Evolutionary conservation across 2,888 invertebrate genomes (phyloP).

Genomic region (Epinotia nisella): DNA sequence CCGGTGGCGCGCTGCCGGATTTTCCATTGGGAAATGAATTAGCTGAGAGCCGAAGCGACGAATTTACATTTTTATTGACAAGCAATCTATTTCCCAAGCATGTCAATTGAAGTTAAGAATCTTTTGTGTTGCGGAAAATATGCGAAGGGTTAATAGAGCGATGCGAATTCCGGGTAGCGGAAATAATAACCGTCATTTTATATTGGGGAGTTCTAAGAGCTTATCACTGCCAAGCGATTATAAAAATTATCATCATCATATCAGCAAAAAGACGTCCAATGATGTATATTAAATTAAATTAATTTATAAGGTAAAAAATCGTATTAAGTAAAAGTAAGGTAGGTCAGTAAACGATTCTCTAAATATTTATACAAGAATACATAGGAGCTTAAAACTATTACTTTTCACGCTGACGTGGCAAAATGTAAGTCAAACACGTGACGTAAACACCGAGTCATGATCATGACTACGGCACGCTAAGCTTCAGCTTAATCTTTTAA

Average conservation of each 20-base stretch:
- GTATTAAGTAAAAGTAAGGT: too few relatives aligned
- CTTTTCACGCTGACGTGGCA: neutral
- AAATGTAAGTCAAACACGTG: neutral
- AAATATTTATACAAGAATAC: neutral
- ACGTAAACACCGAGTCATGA: too few relatives aligned
- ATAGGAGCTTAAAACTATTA: neutral
- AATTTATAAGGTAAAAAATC: too few relatives aligned
- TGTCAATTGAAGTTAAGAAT: constrained; percentile 71
- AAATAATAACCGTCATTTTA: constrained; percentile 17
- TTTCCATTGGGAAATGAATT: constrained; percentile 84
- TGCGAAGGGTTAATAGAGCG: constrained; percentile 51
- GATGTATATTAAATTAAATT: too few relatives aligned
- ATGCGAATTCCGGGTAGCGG: constrained; percentile 15
- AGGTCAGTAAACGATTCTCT: too few relatives aligned
- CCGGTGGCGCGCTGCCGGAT: constrained; percentile 80
- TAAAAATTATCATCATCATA: neutral
- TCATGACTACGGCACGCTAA: too few relatives aligned
- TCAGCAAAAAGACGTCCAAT: too few relatives aligned
- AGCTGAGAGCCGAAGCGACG: constrained; percentile 79
- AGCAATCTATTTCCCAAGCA: constrained; percentile 81
- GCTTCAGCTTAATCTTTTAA: neutral
- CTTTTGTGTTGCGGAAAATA: constrained; percentile 63
- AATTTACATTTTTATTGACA: constrained; percentile 85
- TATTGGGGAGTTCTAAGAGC: constrained; percentile 2
- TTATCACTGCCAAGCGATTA: neutral